Evolutionary conservation across 2,888 invertebrate genomes (phyloP), one percentile per base, ranked within the genome.

Genomic region (Rotaria socialis): DNA sequence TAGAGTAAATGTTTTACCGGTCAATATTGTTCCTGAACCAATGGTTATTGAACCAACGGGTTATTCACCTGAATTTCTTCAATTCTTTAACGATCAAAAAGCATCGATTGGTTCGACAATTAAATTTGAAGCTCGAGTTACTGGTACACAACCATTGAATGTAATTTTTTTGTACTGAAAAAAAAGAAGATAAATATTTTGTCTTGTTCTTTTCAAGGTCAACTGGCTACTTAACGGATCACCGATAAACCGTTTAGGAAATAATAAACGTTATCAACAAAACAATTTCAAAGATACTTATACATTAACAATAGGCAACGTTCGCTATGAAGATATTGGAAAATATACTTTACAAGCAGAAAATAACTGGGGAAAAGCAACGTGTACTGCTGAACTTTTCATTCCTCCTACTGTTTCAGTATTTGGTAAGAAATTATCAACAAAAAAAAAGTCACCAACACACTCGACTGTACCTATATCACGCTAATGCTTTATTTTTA

Each of bases 321-420:
- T 91, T 55, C 90, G 90, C 88, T 90, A 90, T n/a, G 90, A 90
- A 87, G 91, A 91, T 87, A 90, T 90, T 56, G 91, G 91, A 86
- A 94, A 96, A 90, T 98, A 97, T 90, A 96, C 96, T 19, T 92
- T 97, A 89, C 92, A 96, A 87, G 96, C 96, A 74, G 97, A 98
- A 92, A 98, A 97, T 92, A 94, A 95, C 67, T 89, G 94, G 80
- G 91, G 91, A 67, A 94, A 93, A 91, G 94, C 94, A 0, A 93
- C 93, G 74, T 95, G 95, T 89, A 93, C 93, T 3, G 94, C 95
- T 22, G 92, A 92, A 88, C n/a, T 80, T 11, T 47, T 80, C n/a
- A 35, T 80, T n/a, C 47, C 35, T 19, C 67, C 67, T 14, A 67
- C 35, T 19, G 2, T 6, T 67, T 14, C 7, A 41, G 35, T 14